phyloP scores from a whole-genome alignment of 2,113 vertebrate species.

The Lycaon pictus region DNA sequence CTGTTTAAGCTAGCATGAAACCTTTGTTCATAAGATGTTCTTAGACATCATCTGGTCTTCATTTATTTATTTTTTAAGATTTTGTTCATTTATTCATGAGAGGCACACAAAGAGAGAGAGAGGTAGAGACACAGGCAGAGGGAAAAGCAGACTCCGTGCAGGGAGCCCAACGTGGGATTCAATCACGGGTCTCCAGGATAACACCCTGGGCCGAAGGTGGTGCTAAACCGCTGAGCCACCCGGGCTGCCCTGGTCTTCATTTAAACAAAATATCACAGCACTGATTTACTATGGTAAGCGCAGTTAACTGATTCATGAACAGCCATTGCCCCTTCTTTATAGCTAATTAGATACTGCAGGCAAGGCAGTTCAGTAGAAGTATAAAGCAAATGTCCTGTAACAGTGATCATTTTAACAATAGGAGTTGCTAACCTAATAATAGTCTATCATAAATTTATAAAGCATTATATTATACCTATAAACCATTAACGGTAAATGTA shows the following conservation, averaged over 20 bases:
- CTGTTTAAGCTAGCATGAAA: conserved; percentile 8
- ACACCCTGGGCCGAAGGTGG: too few relatives aligned
- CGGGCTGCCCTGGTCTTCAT: neutral
- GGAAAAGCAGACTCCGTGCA: too few relatives aligned
- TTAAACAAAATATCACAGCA: neutral
- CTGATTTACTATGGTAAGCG: conserved; percentile 27
- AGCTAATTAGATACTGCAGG: neutral
- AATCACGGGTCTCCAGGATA: too few relatives aligned
- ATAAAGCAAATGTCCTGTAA: neutral
- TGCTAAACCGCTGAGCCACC: too few relatives aligned
- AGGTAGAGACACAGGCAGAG: too few relatives aligned
- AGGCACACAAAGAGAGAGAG: too few relatives aligned
- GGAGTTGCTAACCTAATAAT: conserved; percentile 47
- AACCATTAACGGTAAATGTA: conserved; percentile 23
- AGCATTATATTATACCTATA: neutral
- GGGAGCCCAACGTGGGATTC: too few relatives aligned
- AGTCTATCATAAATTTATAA: neutral
- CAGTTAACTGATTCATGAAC: conserved; percentile 25
- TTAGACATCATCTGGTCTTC: conserved; percentile 13
- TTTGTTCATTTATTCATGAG: too few relatives aligned
- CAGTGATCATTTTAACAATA: conserved; percentile 46
- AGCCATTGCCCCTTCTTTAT: neutral
- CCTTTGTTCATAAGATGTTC: conserved; percentile 30
- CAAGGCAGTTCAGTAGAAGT: neutral
- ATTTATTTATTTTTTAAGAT: neutral